A percentile compares a stretch with the other conserved stretches of the same genome.
These are phyloP conservation scores for Ganaspis brasiliensis DNA, from an alignment of 2,888 invertebrate species.

Conservation along the genomic window DNA sequence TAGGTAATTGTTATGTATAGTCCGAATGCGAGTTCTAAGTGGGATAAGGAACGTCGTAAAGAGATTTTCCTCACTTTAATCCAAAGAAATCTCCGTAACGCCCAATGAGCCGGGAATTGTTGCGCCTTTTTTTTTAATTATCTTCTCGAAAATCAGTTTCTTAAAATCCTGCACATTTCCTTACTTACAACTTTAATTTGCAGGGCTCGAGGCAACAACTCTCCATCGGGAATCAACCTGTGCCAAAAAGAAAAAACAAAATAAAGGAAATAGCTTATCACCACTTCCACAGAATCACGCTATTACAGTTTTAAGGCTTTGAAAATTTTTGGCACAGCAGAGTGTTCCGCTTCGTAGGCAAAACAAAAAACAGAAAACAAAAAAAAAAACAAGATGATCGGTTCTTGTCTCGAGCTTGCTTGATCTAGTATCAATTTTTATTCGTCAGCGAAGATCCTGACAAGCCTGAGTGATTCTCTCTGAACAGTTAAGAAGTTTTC, in stretches of 20 bases:
- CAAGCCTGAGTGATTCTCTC: conserved; percentile 23
- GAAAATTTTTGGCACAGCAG: conserved; percentile 27
- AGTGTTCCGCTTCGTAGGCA: conserved; percentile 15
- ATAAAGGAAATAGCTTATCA: not conserved
- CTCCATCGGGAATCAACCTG: conserved; percentile 2
- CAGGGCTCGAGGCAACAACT: conserved; percentile 27
- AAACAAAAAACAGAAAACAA: not conserved
- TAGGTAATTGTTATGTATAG: conserved; percentile 66
- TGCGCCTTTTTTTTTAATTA: conserved; percentile 24
- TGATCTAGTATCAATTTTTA: conserved; percentile 1
- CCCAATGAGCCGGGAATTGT: conserved; percentile 37
- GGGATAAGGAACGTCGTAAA: conserved; percentile 76
- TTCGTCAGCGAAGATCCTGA: conserved; percentile 24
- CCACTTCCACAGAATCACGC: conserved; percentile 32
- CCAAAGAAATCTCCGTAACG: conserved; percentile 57
- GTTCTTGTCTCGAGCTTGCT: conserved; percentile 32
- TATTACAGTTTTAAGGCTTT: conserved; percentile 41
- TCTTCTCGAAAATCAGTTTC: conserved; percentile 24
- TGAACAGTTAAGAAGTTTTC: not conserved
- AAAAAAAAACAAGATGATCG: not conserved
- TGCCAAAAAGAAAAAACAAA: conserved; percentile 15
- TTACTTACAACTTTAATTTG: conserved; percentile 25
- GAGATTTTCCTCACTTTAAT: conserved; percentile 64
- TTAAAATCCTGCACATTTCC: conserved; percentile 31
- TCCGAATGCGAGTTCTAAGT: conserved; percentile 75